Percentiles rank a stretch among this genome's conserved stretches.
phyloP scores from a whole-genome alignment of 2,797 vertebrate species.

The Trachops cirrhosus region DNA sequence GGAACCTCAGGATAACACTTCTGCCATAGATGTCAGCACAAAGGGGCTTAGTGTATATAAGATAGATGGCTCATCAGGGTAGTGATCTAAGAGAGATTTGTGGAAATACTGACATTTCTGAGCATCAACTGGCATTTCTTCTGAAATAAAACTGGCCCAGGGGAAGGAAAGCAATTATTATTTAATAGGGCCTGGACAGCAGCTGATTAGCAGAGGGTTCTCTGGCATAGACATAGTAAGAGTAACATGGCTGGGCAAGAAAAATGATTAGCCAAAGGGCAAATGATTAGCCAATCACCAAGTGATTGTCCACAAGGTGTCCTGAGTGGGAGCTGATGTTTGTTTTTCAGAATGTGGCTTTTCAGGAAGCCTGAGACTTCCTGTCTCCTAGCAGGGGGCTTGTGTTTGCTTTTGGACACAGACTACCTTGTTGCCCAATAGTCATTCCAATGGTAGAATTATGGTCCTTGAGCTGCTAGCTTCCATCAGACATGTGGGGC shows the following conservation, averaged over 20 bases:
- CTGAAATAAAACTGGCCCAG: constrained; percentile 33
- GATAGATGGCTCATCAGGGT: constrained; percentile 32
- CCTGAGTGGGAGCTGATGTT: not conserved
- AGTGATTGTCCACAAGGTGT: not conserved
- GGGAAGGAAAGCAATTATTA: constrained; percentile 51
- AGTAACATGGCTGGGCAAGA: not conserved
- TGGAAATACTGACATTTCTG: constrained; percentile 67
- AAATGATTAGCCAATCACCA: not conserved
- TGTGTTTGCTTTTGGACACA: not conserved
- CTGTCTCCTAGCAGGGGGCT: not conserved
- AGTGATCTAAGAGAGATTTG: constrained; percentile 58
- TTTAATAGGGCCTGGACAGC: constrained; percentile 44
- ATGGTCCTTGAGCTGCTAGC: not conserved
- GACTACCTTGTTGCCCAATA: not conserved
- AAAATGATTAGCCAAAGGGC: not conserved
- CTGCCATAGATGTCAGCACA: not conserved
- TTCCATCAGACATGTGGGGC: not conserved
- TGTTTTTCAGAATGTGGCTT: not conserved
- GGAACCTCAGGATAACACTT: not conserved
- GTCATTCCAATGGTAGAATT: not conserved
- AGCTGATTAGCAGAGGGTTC: not conserved
- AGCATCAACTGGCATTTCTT: constrained; percentile 56
- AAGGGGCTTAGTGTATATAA: constrained; percentile 32
- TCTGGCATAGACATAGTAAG: not conserved
- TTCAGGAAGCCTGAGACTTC: not conserved